These are phyloP conservation scores for Drosophila anceps DNA, from an alignment of 2,888 invertebrate genomes.

Conservation along the genomic window DNA sequence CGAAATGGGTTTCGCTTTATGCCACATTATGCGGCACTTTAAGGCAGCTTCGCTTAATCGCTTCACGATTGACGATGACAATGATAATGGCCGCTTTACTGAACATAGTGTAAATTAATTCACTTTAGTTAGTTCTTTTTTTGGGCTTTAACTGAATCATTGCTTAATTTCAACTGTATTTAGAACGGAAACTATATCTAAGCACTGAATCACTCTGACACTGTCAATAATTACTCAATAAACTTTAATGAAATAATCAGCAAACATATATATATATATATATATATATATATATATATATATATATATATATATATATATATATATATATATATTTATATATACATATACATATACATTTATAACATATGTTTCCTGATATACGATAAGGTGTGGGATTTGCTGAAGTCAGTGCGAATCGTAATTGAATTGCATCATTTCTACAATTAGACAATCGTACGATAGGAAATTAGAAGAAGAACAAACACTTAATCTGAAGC, in stretches of 20 bases:
- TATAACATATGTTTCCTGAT: slow-evolving; percentile 17
- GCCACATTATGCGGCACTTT: slow-evolving; percentile 57
- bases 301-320: no score
- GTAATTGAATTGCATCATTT: slow-evolving; percentile 29
- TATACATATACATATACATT: neutral
- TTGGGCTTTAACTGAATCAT: slow-evolving; percentile 8
- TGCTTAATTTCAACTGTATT: neutral
- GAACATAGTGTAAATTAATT: slow-evolving; percentile 36
- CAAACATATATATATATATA: neutral
- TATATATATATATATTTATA: no score
- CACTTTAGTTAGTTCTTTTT: slow-evolving; percentile 15
- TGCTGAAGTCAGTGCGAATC: neutral
- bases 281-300: no score
- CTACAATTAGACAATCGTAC: slow-evolving; percentile 10
- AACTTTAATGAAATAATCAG: slow-evolving; percentile 6
- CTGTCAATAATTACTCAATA: slow-evolving; percentile 12
- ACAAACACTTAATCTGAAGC: neutral
- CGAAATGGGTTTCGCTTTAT: slow-evolving; percentile 64
- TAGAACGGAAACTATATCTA: slow-evolving; percentile 5
- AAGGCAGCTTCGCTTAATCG: neutral
- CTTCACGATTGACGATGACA: neutral
- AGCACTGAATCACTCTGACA: slow-evolving; percentile 28
- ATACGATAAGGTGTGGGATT: slow-evolving; percentile 21
- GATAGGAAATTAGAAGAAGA: neutral
- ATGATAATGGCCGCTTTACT: slow-evolving; percentile 19